Conservation (phyloP, 1,140 invertebrate genomes). For the Lepidurus packardi region DNA sequence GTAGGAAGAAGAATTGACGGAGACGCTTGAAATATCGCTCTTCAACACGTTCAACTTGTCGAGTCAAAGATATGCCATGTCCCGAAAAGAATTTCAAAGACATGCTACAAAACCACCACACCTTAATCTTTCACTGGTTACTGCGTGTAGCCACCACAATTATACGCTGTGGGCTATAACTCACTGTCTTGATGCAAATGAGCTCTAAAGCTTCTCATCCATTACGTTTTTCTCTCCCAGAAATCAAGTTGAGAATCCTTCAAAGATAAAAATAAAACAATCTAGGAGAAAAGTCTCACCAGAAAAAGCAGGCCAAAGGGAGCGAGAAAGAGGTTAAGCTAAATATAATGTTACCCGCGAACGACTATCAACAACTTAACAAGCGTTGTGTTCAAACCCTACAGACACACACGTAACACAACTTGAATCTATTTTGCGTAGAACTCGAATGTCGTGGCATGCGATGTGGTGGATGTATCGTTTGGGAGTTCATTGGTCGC, state of each 20-base stretch:
- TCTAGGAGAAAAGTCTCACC: not conserved
- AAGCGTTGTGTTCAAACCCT: too few species aligned
- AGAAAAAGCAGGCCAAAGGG: not conserved
- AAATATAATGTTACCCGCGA: too few species aligned
- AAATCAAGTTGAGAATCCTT: not conserved
- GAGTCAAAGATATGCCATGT: too few species aligned
- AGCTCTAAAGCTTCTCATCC: not conserved
- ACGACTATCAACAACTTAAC: too few species aligned
- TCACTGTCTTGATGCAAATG: not conserved
- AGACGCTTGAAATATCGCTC: too few species aligned
- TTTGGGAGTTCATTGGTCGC: not conserved
- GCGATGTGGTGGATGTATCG: not conserved
- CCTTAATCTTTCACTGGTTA: not conserved
- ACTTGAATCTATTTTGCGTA: too few species aligned
- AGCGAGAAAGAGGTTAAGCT: too few species aligned
- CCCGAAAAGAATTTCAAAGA: too few species aligned
- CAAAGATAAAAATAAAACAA: not conserved
- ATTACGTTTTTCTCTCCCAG: not conserved
- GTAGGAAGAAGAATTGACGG: too few species aligned
- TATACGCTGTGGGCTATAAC: not conserved
- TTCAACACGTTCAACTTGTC: too few species aligned
- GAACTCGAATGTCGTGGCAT: not conserved
- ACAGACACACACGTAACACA: too few species aligned
- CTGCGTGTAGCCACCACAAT: not conserved
- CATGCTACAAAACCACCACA: not conserved